Base-by-base conservation (phyloP, 2,797 vertebrate genomes). In the Sebastiscus albofasciatus region DNA sequence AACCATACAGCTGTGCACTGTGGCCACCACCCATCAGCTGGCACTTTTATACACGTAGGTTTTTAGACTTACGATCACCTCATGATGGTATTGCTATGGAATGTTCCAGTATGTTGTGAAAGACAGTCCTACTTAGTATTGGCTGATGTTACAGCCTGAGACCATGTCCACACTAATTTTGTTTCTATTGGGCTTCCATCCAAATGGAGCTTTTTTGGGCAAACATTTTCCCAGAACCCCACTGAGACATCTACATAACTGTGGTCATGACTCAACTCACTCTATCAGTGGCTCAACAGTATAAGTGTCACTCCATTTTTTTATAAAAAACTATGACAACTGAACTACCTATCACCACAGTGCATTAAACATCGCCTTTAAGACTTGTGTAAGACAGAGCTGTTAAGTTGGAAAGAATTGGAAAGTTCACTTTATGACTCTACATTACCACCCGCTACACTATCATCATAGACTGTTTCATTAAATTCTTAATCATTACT, bases 291-390 rank as follows among this genome's bases (percentile, higher is more conserved):
- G 4, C 58, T 39, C 10, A 12, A 42, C 18, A 66, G 49, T 20
- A 31, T 4, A 60, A 55, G 24, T 29, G 33, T 73, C 31, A 34
- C 18, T 65, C 10, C 2, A 75, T 77, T 49, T 56, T 10, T 33
- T 18, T 6, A 29, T 2, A 22, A 70, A 22, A 29, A 67, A 74
- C 36, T 46, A 64, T 52, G 8, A 77, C 56, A 80, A 68, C 79
- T 70, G 18, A 82, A 46, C 82, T 85, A 74, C 82, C 80, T 80
- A 29, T 56, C 77, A 87, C 80, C 77, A 33, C 64, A 71, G 83
- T 88, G 87, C 83, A 77, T 86, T 85, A 69, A 52, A 74, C 16
- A 18, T 20, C 42, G n/a, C 26, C 54, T 62, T 58, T 20, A 14
- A 33, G 46, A 31, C 42, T 60, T 2, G 6, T 22, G 8, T 46